Base-by-base conservation (phyloP, 2,113 vertebrate species). In the Myanophis thanlyinensis region DNA sequence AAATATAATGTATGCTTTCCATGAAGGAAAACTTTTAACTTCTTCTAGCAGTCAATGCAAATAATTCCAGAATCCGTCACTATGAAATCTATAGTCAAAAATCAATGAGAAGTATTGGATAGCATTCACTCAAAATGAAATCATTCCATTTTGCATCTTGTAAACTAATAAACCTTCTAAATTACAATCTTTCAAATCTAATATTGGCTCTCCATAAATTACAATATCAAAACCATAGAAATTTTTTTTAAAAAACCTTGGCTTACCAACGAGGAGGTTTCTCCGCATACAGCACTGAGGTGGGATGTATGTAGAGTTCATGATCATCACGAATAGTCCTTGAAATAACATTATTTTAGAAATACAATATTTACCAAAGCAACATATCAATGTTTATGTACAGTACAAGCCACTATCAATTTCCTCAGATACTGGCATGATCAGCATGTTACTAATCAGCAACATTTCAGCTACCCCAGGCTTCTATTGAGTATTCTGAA, bases 241-340 rank as follows among this genome's bases (percentile, higher is more conserved):
- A 1, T 25, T n/a, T n/a, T n/a, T n/a, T n/a, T n/a, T n/a, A 80
- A 54, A 51, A 85, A 85, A 91, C 1, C 56, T 10, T 20, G 93
- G 94, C 94, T 92, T 92, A 99, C 99, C 99, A 99, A 96, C 99
- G 99, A 48, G 99, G 98, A 8, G 99, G 99, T 94, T 99, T 99
- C 97, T 99, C 99, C 15, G 98, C 98, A 8, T 98, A 99, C 44
- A 99, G 95, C 91, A 99, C 99, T 0, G 99, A 99, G 11, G 98
- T 98, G 1, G 99, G 99, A 94, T 99, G 99, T 94, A 99, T 99
- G 88, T 99, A 98, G 27, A 99, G 98, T 88, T 99, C 99, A 0
- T 99, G 98, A 73, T 99, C 99, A 4, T 99, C 99, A 91, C 99
- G 98, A 96, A 99, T 98, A 46, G 99, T 99, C 98, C 99, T 99